These are phyloP conservation scores for Haliclona indistincta DNA, from an alignment of 37 sponge, comb jelly and placozoan genomes.

Conservation along the genomic window DNA sequence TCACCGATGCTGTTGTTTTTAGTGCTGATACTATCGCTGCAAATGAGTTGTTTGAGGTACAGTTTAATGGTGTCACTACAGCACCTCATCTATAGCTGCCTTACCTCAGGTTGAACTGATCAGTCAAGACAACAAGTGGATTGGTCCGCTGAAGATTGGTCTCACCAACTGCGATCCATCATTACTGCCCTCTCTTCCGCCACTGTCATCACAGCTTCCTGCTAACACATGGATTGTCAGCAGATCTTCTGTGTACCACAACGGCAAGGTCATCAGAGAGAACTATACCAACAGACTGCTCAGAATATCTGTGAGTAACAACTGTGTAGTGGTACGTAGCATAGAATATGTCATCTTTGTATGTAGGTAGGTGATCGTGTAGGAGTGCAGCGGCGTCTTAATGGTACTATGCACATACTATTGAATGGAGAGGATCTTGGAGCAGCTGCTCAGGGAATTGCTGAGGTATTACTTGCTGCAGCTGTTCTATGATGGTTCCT, in stretches of 20 bases:
- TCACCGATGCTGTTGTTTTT: background rate
- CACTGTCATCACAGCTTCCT: background rate
- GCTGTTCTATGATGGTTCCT: background rate
- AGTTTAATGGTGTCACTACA: too few species aligned
- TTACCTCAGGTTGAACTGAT: too few species aligned
- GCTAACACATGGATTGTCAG: background rate
- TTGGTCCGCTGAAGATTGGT: conserved; percentile 4
- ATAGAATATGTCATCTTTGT: too few species aligned
- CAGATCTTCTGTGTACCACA: background rate
- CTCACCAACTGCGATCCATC: conserved; percentile 13
- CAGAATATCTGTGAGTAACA: background rate
- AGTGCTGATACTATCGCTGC: background rate
- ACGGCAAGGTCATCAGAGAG: background rate
- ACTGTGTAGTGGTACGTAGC: background rate
- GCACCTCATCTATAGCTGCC: too few species aligned
- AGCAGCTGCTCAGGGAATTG: background rate
- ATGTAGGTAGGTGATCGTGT: background rate
- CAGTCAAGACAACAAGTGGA: background rate
- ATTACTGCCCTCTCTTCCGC: background rate
- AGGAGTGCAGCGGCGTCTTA: conserved; percentile 4
- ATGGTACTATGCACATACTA: conserved; percentile 11
- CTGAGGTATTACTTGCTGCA: too few species aligned
- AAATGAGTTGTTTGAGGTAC: background rate
- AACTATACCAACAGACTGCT: background rate
- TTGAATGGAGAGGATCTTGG: conserved; percentile 21